Conservation (phyloP, 2,797 vertebrate genomes). For the Notoglanidium macrostoma region DNA sequence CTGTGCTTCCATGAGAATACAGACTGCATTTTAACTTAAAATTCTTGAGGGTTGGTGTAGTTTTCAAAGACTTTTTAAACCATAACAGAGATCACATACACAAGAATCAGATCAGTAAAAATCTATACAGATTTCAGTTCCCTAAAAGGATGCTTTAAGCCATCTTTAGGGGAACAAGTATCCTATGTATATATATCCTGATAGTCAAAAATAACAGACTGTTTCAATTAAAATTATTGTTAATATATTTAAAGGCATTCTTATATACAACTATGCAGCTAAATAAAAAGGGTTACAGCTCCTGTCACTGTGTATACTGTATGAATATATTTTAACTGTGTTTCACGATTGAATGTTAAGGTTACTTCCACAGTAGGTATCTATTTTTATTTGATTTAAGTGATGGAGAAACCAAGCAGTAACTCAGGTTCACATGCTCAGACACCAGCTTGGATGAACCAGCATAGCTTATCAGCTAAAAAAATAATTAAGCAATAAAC, state of each 20-base stretch:
- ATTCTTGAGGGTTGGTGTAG: neutral
- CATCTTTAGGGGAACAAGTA: neutral
- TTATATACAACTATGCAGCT: neutral
- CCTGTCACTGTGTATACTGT: neutral
- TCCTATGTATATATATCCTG: neutral
- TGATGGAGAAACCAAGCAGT: neutral
- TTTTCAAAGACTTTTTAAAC: neutral
- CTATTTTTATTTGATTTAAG: neutral
- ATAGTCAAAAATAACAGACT: neutral
- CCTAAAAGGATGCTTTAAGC: neutral
- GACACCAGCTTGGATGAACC: neutral
- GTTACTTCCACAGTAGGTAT: neutral
- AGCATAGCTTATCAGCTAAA: neutral
- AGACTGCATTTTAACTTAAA: neutral
- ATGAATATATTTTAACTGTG: neutral
- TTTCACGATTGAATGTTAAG: neutral
- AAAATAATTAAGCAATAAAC: neutral
- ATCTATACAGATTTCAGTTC: neutral
- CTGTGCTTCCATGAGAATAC: neutral
- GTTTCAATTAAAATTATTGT: neutral
- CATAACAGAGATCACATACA: neutral
- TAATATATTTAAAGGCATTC: neutral
- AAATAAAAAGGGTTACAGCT: neutral
- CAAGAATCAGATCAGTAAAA: neutral
- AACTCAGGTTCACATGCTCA: neutral